Conservation (phyloP, 2,888 invertebrate species). For the Cancer borealis region DNA sequence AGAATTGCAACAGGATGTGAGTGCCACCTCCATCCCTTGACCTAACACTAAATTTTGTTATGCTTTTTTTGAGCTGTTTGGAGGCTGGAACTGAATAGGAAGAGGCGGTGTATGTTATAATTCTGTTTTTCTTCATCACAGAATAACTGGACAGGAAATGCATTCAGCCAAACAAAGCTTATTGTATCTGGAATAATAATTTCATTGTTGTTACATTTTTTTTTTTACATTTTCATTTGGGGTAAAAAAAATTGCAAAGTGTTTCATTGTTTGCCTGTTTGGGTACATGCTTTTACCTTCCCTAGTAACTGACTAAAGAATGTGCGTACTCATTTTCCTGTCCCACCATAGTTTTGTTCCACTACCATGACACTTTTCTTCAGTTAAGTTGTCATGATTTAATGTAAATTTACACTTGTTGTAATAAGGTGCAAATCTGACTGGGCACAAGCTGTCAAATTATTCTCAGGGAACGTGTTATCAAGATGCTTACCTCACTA, state of each 20-base stretch:
- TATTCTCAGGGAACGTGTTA: not conserved
- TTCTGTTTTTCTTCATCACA: not conserved
- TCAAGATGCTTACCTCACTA: not conserved
- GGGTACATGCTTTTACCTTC: not conserved
- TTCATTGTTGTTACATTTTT: constrained; percentile 25
- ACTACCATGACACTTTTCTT: not conserved
- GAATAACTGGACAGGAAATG: constrained; percentile 38
- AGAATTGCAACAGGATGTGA: not conserved
- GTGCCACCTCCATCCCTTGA: not conserved
- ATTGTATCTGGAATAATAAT: constrained; percentile 8
- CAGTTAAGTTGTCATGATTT: not conserved
- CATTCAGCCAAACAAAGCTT: constrained; percentile 25
- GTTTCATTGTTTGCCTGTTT: not conserved
- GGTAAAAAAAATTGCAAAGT: not conserved
- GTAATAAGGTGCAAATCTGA: not conserved
- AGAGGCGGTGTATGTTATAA: not conserved
- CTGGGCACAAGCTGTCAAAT: not conserved
- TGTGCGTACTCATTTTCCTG: not conserved
- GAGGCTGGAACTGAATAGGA: not conserved
- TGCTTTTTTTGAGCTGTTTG: not conserved
- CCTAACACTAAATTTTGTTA: not conserved
- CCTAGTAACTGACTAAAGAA: not conserved
- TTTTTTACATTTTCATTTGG: not conserved
- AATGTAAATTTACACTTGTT: not conserved
- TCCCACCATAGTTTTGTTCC: not conserved